phyloP scores from a whole-genome alignment of 2,888 invertebrate genomes.

The Bunonema sp. region DNA sequence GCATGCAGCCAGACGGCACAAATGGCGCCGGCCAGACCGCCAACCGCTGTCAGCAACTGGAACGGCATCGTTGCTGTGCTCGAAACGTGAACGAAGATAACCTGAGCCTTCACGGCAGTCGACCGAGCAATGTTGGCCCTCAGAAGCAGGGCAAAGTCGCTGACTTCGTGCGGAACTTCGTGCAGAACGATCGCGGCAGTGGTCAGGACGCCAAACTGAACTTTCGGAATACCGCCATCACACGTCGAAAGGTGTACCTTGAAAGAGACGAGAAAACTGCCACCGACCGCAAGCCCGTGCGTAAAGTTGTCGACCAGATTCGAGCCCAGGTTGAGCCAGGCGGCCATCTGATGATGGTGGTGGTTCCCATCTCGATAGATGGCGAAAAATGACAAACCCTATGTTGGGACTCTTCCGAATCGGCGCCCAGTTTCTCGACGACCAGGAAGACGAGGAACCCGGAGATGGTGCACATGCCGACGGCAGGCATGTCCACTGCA shows the following conservation, averaged over 20 bases:
- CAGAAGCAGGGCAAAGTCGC: slow-evolving; percentile 87
- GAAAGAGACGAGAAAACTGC: slow-evolving; percentile 79
- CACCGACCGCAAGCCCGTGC: slow-evolving; percentile 90
- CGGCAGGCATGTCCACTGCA: slow-evolving; percentile 8
- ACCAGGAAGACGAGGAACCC: slow-evolving; percentile 21
- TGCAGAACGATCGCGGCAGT: slow-evolving; percentile 85
- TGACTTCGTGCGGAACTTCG: slow-evolving; percentile 95
- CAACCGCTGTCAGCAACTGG: slow-evolving; percentile 48
- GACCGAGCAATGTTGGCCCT: slow-evolving; percentile 72
- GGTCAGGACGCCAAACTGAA: slow-evolving; percentile 70
- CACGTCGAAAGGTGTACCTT: slow-evolving; percentile 45
- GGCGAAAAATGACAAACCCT: slow-evolving; percentile 6
- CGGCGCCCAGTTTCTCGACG: slow-evolving; percentile 20
- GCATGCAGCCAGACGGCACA: slow-evolving; percentile 18
- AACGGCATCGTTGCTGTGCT: slow-evolving; percentile 7
- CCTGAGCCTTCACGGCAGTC: slow-evolving; percentile 84
- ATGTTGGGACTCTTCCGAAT: slow-evolving; percentile 25
- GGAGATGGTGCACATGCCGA: slow-evolving; percentile 20
- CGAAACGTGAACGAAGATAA: slow-evolving; percentile 12
- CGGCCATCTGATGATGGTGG: slow-evolving; percentile 59
- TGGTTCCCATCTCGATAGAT: no score
- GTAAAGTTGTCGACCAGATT: slow-evolving; percentile 96
- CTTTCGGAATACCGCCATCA: no score
- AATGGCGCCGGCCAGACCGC: slow-evolving; percentile 33
- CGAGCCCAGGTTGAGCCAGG: slow-evolving; percentile 82